Conservation (phyloP, 1,140 invertebrate genomes). For the Trichonephila clavata region DNA sequence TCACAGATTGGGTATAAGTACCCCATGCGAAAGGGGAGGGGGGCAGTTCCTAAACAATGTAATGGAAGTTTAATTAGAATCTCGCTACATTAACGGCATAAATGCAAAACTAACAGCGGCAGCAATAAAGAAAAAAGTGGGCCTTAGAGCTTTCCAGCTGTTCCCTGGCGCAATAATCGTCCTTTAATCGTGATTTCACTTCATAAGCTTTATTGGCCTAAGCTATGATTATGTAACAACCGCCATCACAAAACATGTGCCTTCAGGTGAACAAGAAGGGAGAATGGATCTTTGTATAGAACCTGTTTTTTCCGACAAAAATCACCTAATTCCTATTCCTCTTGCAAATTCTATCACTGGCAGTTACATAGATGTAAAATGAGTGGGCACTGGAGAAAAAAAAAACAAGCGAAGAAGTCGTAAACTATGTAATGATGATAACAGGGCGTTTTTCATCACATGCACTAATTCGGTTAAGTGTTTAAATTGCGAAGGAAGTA, state of each 20-base stretch:
- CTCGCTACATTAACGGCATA: constrained; percentile 18
- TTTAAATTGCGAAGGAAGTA: background rate
- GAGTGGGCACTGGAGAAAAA: background rate
- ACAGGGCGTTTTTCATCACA: constrained; percentile 34
- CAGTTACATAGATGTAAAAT: background rate
- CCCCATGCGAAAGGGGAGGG: background rate
- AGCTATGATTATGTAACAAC: constrained; percentile 58
- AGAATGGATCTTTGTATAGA: constrained; percentile 37
- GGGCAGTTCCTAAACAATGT: constrained; percentile 26
- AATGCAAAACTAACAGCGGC: constrained; percentile 53
- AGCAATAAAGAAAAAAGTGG: background rate
- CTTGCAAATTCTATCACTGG: constrained; percentile 27
- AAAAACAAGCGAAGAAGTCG: background rate
- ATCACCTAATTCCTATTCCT: constrained; percentile 38
- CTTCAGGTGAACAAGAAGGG: background rate
- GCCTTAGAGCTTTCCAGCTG: constrained; percentile 39
- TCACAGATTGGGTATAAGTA: constrained; percentile 50
- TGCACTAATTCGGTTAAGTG: constrained; percentile 9
- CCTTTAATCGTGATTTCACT: constrained; percentile 69
- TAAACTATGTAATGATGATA: constrained; percentile 48
- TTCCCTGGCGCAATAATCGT: constrained; percentile 57
- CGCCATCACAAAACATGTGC: constrained; percentile 41
- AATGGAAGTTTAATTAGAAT: constrained; percentile 73
- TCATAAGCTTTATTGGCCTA: constrained; percentile 68
- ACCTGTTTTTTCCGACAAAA: constrained; percentile 56